Conservation (phyloP, 2,888 invertebrate species). For the Caenorhabditis sp. region DNA sequence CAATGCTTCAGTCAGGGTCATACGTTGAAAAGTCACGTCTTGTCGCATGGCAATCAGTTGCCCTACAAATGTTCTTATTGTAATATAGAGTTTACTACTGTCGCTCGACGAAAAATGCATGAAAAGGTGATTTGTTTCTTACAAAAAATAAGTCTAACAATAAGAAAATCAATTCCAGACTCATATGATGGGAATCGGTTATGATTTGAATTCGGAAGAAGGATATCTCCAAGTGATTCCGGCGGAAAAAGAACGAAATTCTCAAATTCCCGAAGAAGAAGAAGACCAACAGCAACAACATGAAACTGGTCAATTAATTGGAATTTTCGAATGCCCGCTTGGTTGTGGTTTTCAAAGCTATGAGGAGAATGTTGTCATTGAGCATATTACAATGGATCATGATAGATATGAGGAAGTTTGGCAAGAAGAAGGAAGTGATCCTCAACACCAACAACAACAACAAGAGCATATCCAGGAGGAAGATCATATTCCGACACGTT, state of each 20-base stretch:
- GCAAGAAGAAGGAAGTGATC: not conserved
- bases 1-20: slow-evolving; percentile 53
- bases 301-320: not conserved
- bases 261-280: not conserved
- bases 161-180: not conserved
- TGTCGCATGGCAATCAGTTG: slow-evolving; percentile 40
- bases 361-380: slow-evolving; percentile 25
- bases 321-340: slow-evolving; percentile 24
- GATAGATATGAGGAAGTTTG: slow-evolving; percentile 14
- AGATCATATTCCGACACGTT: not conserved
- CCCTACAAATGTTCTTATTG: slow-evolving; percentile 59
- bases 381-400: slow-evolving; percentile 36
- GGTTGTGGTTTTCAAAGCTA: slow-evolving; percentile 34
- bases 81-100: slow-evolving; percentile 28
- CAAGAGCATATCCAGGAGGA: not conserved
- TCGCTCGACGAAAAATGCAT: slow-evolving; percentile 27
- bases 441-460: not conserved
- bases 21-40: slow-evolving; percentile 51
- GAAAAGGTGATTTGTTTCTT: slow-evolving; percentile 33
- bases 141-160: not conserved
- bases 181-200: not conserved
- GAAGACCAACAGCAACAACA: too few relatives aligned
- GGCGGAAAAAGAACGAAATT: not conserved
- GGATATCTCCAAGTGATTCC: not conserved
- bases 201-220: not conserved